phyloP scores from a whole-genome alignment of 2,888 invertebrate species.

The Anagyrus pseudococci region DNA sequence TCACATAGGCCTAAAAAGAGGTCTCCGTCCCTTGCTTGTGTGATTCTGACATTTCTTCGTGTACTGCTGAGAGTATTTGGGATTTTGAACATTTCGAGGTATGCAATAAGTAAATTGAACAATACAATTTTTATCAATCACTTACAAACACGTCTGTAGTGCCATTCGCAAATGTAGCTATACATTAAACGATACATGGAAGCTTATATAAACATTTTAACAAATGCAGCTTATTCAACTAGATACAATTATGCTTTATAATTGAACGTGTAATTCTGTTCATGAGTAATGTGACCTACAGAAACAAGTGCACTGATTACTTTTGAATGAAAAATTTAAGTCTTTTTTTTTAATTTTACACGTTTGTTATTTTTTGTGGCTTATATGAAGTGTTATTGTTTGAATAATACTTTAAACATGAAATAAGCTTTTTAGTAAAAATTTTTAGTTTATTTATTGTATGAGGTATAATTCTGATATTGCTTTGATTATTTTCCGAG shows the following conservation, averaged over 20 bases:
- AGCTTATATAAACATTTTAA: conserved; percentile 24
- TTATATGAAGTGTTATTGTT: neutral
- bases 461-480: neutral
- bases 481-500: too few relatives aligned
- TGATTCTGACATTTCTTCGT: conserved; percentile 21
- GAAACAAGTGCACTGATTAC: conserved; percentile 33
- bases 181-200: conserved; percentile 15
- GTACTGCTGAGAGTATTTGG: neutral
- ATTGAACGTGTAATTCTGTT: neutral
- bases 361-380: neutral
- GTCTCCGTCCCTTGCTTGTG: conserved; percentile 33
- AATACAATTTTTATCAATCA: conserved; percentile 20
- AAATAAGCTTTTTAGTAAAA: neutral
- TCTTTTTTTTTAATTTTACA: conserved; percentile 19
- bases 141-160: conserved; percentile 37
- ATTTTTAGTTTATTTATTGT: neutral
- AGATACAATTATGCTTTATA: conserved; percentile 30
- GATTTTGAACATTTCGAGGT: conserved; percentile 20
- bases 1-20: conserved; percentile 43
- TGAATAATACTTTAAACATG: neutral
- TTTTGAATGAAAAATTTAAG: conserved; percentile 20
- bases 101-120: conserved; percentile 23
- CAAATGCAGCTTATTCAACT: conserved; percentile 17
- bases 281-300: conserved; percentile 1
- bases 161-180: conserved; percentile 39